Conservation (phyloP, 2,797 vertebrate species). For the Buphagus erythrorhynchus region DNA sequence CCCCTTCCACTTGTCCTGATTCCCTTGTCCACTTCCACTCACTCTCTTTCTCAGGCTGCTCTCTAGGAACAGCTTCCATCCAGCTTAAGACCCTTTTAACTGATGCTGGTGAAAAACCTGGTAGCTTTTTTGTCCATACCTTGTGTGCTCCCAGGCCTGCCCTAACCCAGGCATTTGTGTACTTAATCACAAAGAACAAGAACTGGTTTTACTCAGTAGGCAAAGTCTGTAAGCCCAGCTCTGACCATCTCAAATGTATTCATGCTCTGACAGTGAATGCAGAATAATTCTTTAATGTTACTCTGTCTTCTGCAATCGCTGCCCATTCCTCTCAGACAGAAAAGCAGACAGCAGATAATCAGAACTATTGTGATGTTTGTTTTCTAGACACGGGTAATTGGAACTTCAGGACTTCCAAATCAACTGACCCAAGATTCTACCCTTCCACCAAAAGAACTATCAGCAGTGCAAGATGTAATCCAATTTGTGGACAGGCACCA, state of each 20-base stretch:
- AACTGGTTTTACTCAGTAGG: background rate
- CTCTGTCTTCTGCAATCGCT: background rate
- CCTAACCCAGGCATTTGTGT: background rate
- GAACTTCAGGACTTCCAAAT: background rate
- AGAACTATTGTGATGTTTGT: background rate
- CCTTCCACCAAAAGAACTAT: background rate
- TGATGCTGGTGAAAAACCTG: background rate
- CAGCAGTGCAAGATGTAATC: background rate
- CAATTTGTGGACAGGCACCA: background rate
- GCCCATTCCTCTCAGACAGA: background rate
- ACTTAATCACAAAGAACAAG: background rate
- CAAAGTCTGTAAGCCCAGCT: background rate
- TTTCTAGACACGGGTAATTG: background rate
- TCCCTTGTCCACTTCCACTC: background rate
- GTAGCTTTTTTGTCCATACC: background rate
- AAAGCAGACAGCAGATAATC: background rate
- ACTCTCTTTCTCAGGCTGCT: background rate
- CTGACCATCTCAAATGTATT: background rate
- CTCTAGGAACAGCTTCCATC: background rate
- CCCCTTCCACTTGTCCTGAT: background rate
- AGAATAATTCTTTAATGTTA: background rate
- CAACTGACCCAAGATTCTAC: background rate
- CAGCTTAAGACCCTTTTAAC: background rate
- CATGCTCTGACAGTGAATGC: background rate
- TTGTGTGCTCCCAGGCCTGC: background rate